These are phyloP conservation scores for Pachypanchax playfairii DNA, from an alignment of 2,113 vertebrate genomes.

Conservation along the genomic window DNA sequence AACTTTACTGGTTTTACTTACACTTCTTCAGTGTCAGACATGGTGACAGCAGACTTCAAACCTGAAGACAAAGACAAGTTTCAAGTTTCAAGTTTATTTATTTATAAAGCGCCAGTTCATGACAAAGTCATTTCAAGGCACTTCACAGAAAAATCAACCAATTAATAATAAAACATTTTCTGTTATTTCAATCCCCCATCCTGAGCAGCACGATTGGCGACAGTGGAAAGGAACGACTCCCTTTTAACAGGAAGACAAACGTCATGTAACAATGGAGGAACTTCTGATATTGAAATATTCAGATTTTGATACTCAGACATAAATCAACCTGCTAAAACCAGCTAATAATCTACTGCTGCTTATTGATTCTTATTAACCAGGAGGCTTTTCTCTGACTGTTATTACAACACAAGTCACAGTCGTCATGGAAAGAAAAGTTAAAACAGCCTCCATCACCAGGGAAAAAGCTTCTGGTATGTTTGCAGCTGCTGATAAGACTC, in stretches of 20 bases:
- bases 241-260: no score
- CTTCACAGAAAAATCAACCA: no score
- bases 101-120: no score
- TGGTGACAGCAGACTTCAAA: constrained; percentile 75
- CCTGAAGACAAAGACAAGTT: constrained; percentile 70
- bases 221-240: no score
- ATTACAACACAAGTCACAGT: neutral
- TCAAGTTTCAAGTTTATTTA: no score
- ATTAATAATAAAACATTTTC: no score
- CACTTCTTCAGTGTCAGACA: constrained; percentile 94
- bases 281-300: neutral
- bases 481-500: neutral
- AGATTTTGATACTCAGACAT: constrained; percentile 7
- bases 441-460: neutral
- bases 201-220: no score
- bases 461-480: neutral
- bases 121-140: no score
- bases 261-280: neutral
- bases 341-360: no score
- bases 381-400: neutral
- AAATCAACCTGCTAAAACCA: neutral
- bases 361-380: no score
- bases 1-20: constrained; percentile 76
- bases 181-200: no score
- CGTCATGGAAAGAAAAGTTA: neutral